Evolutionary conservation across 2,888 invertebrate genomes (phyloP).

Genomic region (Brenthis daphne): DNA sequence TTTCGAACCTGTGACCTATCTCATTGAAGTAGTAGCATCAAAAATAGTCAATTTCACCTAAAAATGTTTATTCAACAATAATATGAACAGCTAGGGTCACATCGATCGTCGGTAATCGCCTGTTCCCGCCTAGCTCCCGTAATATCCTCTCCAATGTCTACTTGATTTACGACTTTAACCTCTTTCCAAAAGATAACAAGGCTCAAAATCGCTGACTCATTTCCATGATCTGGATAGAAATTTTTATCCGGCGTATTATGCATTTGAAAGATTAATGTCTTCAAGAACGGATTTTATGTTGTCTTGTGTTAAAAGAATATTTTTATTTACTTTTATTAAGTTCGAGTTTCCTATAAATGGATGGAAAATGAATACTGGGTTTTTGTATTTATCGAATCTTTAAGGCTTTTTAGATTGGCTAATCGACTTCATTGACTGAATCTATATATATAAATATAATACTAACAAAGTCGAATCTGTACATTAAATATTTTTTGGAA

Average conservation of each 20-base stretch:
- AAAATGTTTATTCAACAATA: constrained; percentile 15
- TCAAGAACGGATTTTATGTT: constrained; percentile 17
- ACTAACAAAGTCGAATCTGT: no score
- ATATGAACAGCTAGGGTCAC: constrained; percentile 27
- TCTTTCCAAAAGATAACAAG: constrained; percentile 22
- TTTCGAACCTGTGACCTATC: background rate
- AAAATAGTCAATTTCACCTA: background rate
- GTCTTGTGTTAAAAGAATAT: constrained; percentile 3
- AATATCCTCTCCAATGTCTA: constrained; percentile 29
- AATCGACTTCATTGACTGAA: no score
- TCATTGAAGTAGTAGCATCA: background rate
- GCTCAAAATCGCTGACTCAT: constrained; percentile 33
- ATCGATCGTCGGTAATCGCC: constrained; percentile 37
- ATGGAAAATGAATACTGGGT: no score
- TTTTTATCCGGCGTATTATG: constrained; percentile 29
- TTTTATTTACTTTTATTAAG: background rate
- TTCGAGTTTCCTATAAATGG: background rate
- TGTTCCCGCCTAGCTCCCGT: constrained; percentile 30
- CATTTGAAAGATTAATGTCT: constrained; percentile 35
- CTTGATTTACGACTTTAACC: constrained; percentile 33
- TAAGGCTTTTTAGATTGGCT: no score
- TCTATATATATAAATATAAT: no score
- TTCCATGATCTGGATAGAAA: constrained; percentile 23
- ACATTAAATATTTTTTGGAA: no score
- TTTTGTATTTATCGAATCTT: no score